Conservation (phyloP, 1,140 invertebrate genomes). For the Eriosoma lanigerum region DNA sequence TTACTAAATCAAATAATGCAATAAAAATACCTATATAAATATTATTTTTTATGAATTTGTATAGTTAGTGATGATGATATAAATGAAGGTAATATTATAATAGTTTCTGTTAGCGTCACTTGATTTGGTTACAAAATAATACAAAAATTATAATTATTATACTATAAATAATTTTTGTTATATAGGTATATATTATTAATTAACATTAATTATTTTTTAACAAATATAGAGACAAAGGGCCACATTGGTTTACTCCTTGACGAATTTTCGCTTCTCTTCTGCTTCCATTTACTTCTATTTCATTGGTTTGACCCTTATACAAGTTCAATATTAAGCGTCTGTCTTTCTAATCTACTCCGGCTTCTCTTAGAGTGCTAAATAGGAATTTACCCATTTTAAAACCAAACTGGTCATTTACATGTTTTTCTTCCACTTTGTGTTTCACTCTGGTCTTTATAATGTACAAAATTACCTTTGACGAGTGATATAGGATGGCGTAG, state of each 20-base stretch:
- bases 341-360: slow-evolving; percentile 44
- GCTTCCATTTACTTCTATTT: slow-evolving; percentile 47
- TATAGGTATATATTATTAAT: too few relatives aligned
- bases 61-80: too few relatives aligned
- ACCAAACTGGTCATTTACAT: slow-evolving; percentile 40
- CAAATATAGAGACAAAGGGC: slow-evolving; percentile 38
- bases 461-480: slow-evolving; percentile 41
- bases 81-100: too few relatives aligned
- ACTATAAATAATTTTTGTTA: too few relatives aligned
- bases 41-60: too few relatives aligned
- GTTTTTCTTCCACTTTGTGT: slow-evolving; percentile 6
- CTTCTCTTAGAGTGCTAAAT: slow-evolving; percentile 44
- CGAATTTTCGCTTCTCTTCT: slow-evolving; percentile 19
- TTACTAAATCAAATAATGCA: too few relatives aligned
- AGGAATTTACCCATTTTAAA: slow-evolving; percentile 37
- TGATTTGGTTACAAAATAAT: too few relatives aligned
- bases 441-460: slow-evolving; percentile 34
- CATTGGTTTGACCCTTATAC: slow-evolving; percentile 39
- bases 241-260: slow-evolving; percentile 52
- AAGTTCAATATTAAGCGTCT: slow-evolving; percentile 39
- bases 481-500: slow-evolving; percentile 17
- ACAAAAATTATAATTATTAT: too few relatives aligned
- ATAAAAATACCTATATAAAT: too few relatives aligned
- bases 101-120: too few relatives aligned
- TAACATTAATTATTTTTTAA: too few relatives aligned